Base-by-base conservation (phyloP, 2,888 invertebrate genomes). In the Leucozona laternaria region DNA sequence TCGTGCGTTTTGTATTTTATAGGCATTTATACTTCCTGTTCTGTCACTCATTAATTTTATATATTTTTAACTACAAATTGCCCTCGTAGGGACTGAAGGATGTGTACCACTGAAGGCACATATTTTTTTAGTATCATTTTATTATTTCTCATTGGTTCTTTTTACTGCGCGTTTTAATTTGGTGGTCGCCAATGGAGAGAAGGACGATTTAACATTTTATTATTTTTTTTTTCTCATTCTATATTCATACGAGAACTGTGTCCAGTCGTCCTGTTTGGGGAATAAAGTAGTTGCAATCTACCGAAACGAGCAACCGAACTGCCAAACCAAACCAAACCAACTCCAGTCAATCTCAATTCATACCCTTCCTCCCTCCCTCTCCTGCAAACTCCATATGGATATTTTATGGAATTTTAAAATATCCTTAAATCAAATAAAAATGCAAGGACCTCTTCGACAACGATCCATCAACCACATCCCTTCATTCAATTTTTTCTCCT, bases 351-450 rank as follows among this genome's bases (percentile, higher is more conserved):
- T 76, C 40, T 85, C 73, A 72, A 68, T 58, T 20, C 60, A 58
- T 40, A 20, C 31, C 22, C 17, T 34, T 4, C 13, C 20, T 43
- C 34, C n/a, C 50, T 4, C 13, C 20, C 28, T 22, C n/a, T 34
- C 43, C 43, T 40, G 15, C 22, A 15, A 68, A 68, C 15, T 50
- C 37, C 34, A 48, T 31, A 81, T 81, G 85, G 73, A 78, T 88
- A 88, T 88, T 88, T 81, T 80, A 88, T 88, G 78, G 84, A 84
- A 88, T 88, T 88, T 80, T 80, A 80, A 88, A 84, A 85, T 78
- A 88, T 88, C 79, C 84, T 85, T 88, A 85, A 85, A 85, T 78
- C 82, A 81, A 85, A 86, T 81, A 81, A 88, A 88, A 88, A 87
- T 75, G 71, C 75, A 79, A 86, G 81, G 82, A 86, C 86, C 86